phyloP scores from a whole-genome alignment of 2,797 vertebrate genomes.

The Chaetodon trifasciatus region DNA sequence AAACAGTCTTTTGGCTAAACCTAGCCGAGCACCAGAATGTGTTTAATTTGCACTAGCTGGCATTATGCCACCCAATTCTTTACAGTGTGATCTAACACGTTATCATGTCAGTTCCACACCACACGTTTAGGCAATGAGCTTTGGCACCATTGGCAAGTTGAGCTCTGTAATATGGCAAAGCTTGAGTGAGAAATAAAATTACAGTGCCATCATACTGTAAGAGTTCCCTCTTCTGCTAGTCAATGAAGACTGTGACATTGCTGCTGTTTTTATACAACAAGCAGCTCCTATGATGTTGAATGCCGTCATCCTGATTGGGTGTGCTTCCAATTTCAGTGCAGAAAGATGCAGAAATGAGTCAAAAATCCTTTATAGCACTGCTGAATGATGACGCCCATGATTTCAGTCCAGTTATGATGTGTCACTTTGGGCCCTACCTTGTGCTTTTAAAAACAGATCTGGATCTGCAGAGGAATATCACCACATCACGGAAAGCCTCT shows the following conservation, averaged over 20 bases:
- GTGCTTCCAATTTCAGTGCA: constrained; percentile 9
- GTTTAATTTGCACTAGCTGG: background rate
- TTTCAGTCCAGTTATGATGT: constrained; percentile 1
- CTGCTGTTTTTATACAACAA: background rate
- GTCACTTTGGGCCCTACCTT: constrained; percentile 19
- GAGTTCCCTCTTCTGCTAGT: constrained; percentile 4
- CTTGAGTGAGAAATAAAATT: constrained; percentile 12
- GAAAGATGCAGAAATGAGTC: constrained; percentile 11
- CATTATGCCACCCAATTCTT: background rate
- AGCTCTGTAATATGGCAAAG: background rate
- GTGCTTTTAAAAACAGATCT: constrained; percentile 24
- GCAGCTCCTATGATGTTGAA: constrained; percentile 12
- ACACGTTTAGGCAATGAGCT: background rate
- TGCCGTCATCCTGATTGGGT: constrained; percentile 20
- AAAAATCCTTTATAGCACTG: background rate
- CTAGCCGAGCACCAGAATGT: background rate
- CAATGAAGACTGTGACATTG: constrained; percentile 6
- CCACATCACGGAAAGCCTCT: constrained; percentile 21
- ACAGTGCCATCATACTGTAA: constrained; percentile 19
- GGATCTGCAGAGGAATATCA: constrained; percentile 24
- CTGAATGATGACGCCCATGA: background rate
- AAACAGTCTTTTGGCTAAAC: background rate
- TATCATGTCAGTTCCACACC: background rate
- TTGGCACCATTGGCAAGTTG: background rate
- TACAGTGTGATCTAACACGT: constrained; percentile 3